Evolutionary conservation across 2,888 invertebrate species (phyloP).

Genomic region (Acanthoscelides obtectus): DNA sequence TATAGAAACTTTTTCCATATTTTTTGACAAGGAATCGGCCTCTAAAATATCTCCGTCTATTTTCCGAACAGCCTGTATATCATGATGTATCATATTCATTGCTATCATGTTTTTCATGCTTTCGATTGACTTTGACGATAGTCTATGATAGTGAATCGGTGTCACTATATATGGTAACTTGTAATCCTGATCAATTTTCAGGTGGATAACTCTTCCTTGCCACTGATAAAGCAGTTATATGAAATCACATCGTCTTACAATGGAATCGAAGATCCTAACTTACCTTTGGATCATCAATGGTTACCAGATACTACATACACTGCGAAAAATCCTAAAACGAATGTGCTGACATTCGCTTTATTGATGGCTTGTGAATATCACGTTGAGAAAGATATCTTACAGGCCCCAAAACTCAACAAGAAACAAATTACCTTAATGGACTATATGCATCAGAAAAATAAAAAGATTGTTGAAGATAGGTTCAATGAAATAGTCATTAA

Average conservation of each 20-base stretch:
- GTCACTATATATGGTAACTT: not conserved
- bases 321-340: not conserved
- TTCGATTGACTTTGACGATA: too few relatives aligned
- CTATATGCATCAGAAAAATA: constrained; percentile 45
- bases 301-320: constrained; percentile 27
- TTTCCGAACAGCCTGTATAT: too few relatives aligned
- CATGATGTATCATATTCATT: too few relatives aligned
- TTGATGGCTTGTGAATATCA: not conserved
- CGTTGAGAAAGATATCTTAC: not conserved
- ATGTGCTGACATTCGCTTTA: not conserved
- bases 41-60: too few relatives aligned
- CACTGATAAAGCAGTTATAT: not conserved
- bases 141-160: not conserved
- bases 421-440: constrained; percentile 50
- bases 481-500: constrained; percentile 54
- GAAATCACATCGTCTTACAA: not conserved
- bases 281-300: constrained; percentile 41
- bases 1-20: too few relatives aligned
- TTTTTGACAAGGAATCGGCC: too few relatives aligned
- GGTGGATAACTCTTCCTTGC: not conserved
- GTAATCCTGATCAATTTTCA: not conserved
- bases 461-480: constrained; percentile 48
- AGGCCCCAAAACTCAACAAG: not conserved
- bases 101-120: too few relatives aligned
- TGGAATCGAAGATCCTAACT: not conserved